phyloP scores from a whole-genome alignment of 2,888 invertebrate genomes.

The Heliconius ismenius region DNA sequence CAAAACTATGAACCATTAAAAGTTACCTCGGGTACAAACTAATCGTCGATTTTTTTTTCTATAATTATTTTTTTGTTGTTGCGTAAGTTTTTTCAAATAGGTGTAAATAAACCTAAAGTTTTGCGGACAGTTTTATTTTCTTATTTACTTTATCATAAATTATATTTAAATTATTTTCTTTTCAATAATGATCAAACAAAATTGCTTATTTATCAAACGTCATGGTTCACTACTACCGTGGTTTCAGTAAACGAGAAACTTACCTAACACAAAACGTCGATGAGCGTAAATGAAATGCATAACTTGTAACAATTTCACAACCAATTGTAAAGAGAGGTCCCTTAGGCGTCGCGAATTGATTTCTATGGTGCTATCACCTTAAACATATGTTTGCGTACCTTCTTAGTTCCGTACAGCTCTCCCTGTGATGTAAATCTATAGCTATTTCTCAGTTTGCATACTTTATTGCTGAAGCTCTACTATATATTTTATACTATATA shows the following conservation, averaged over 20 bases:
- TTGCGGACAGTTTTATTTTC: not conserved
- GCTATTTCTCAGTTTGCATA: conserved; percentile 31
- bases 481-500: not conserved
- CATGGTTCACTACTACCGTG: not conserved
- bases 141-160: not conserved
- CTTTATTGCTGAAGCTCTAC: not conserved
- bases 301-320: conserved; percentile 10
- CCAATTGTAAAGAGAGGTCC: conserved; percentile 5
- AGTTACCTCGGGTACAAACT: too few relatives aligned
- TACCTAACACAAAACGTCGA: conserved; percentile 12
- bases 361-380: conserved; percentile 16
- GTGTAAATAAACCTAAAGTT: not conserved
- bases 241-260: not conserved
- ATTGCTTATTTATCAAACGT: conserved; percentile 4
- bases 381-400: not conserved
- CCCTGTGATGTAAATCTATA: conserved; percentile 23
- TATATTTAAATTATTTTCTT: not conserved
- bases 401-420: conserved; percentile 34
- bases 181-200: not conserved
- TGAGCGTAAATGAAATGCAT: conserved; percentile 18
- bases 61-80: too few relatives aligned
- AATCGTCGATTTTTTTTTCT: too few relatives aligned
- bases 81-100: not conserved
- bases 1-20: too few relatives aligned
- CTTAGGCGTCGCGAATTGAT: conserved; percentile 28